Evolutionary conservation across 2,797 vertebrate species (phyloP), one percentile per base, ranked within the genome.

Genomic region (Enteromius fasciolatus): DNA sequence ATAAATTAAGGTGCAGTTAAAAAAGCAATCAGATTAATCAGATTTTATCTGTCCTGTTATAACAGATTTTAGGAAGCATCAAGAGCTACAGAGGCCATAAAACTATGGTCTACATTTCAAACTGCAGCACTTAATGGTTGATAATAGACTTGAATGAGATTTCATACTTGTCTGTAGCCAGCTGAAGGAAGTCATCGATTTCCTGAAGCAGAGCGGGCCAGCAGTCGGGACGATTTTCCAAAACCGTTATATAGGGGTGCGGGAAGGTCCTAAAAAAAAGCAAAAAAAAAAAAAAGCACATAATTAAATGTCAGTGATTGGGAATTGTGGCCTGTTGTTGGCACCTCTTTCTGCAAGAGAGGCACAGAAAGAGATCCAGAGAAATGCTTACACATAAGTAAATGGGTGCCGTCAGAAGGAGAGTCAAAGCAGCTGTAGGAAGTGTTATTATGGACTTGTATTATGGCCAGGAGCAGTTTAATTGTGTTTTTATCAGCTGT

Each of bases 221-320:
- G 90, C 95, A 96, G 85, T 97, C 96, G 57, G 88, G 93, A 81
- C 97, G 94, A 89, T 98, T 97, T 92, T 99, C 98, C 89, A 99
- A 92, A 20, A 96, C 93, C 12, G 90, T 96, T 91, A 99, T 96
- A 90, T 95, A 96, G 0, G 98, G 98, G 80, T 99, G 97, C 83
- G 96, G 96, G 88, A 48, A 92, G 78, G 85, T 95, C 93, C 98
- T 99, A 92, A 66, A 91, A 92, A 15, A 14, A 46, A 46, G 14
- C 98, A 99, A 92, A 66, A 91, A 92, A 15, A 14, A 46, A 46
- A 46, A 46, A 14, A 46, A 11, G 70, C 48, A 83, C 28, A 67
- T 14, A 84, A 14, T 77, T 18, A 76, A 41, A 69, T 5, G 11
- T 59, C 48, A 80, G 67, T 31, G 54, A 14, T 46, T 61, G 59